These are phyloP conservation scores for Drosophila navojoa DNA, from an alignment of 1,140 invertebrate genomes.

Conservation along the genomic window DNA sequence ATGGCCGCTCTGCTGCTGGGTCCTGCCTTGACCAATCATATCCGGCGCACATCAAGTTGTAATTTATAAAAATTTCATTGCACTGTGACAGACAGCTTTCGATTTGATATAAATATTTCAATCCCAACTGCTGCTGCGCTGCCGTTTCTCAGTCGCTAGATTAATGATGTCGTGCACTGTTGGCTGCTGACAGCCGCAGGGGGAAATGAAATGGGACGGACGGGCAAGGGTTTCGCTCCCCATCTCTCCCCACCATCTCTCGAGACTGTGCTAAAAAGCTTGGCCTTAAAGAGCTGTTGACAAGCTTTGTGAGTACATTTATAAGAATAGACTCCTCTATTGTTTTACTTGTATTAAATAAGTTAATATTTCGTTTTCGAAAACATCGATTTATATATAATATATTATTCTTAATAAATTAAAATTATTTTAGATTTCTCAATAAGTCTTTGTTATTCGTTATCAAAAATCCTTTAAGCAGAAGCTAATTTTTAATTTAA, in stretches of 20 bases:
- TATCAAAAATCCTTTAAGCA: too few species aligned
- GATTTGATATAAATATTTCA: constrained; percentile 82
- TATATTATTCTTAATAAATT: too few species aligned
- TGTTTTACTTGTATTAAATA: too few species aligned
- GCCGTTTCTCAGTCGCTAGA: constrained; percentile 59
- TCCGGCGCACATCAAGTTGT: constrained; percentile 54
- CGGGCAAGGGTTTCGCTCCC: constrained; percentile 5
- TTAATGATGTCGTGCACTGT: constrained; percentile 68
- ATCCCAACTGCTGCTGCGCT: constrained; percentile 48
- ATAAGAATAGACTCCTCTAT: too few species aligned
- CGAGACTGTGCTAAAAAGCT: constrained; percentile 3
- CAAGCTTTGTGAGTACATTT: constrained; percentile 33
- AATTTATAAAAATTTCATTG: constrained; percentile 82
- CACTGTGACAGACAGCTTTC: constrained; percentile 80
- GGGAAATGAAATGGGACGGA: background rate
- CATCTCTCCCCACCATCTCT: background rate
- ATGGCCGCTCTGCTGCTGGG: constrained; percentile 6
- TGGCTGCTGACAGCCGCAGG: constrained; percentile 57
- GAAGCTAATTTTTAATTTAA: too few species aligned
- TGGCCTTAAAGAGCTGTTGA: constrained; percentile 57
- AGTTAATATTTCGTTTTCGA: too few species aligned
- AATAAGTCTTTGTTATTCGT: too few species aligned
- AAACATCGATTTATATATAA: too few species aligned
- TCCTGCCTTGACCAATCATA: constrained; percentile 31
- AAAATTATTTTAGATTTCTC: too few species aligned